Conservation (phyloP, 2,888 invertebrate genomes). For the Tiphia femorata region DNA sequence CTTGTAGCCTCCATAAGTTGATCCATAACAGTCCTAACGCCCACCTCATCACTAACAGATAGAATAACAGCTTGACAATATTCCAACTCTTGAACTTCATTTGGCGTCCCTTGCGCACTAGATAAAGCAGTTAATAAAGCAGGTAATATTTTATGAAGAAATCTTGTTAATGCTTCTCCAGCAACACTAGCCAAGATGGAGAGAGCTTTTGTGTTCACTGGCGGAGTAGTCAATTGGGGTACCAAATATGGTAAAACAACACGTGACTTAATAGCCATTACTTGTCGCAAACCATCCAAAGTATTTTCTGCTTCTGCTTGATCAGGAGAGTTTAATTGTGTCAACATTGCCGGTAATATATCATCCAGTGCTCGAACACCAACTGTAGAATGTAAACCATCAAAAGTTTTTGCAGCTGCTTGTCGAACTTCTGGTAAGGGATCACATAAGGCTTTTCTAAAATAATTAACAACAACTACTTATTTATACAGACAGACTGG, state of each 20-base stretch:
- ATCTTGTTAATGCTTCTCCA: slow-evolving; percentile 91
- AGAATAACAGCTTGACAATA: slow-evolving; percentile 94
- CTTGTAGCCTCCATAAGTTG: slow-evolving; percentile 84
- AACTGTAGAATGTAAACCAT: slow-evolving; percentile 93
- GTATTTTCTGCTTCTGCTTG: slow-evolving; percentile 87
- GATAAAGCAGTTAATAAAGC: slow-evolving; percentile 86
- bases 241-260: slow-evolving; percentile 97
- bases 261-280: slow-evolving; percentile 96
- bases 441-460: slow-evolving; percentile 90
- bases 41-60: slow-evolving; percentile 89
- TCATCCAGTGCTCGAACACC: slow-evolving; percentile 96
- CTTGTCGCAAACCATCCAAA: slow-evolving; percentile 94
- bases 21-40: slow-evolving; percentile 89
- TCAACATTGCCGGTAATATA: slow-evolving; percentile 92
- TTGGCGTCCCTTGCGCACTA: slow-evolving; percentile 76
- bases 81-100: slow-evolving; percentile 83
- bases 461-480: slow-evolving; percentile 16
- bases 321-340: slow-evolving; percentile 84
- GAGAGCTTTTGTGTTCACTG: slow-evolving; percentile 93
- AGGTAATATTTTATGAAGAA: slow-evolving; percentile 91
- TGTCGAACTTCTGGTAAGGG: slow-evolving; percentile 91
- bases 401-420: slow-evolving; percentile 97
- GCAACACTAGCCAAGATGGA: slow-evolving; percentile 95
- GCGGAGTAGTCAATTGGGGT: slow-evolving; percentile 90
- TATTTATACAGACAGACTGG: no score